Evolutionary conservation across 1,140 invertebrate genomes (phyloP).

Genomic region (Apis mellifera): Amel_HAv3.1 CM009939.2:4079001-4079500

Average conservation of each 20-base stretch:
- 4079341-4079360: not conserved
- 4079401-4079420: not conserved
- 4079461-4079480: not conserved
- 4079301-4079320: not conserved
- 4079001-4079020: not conserved
- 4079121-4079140: slow-evolving; percentile 36
- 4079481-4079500: not conserved
- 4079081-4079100: slow-evolving; percentile 56
- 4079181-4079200: slow-evolving; percentile 51
- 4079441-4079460: not conserved
- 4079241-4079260: slow-evolving; percentile 27
- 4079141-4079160: slow-evolving; percentile 37
- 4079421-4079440: slow-evolving; percentile 8
- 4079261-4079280: slow-evolving; percentile 36
- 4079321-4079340: slow-evolving; percentile 41
- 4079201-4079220: slow-evolving; percentile 15
- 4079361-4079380: not conserved
- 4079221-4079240: slow-evolving; percentile 46
- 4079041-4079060: slow-evolving; percentile 27
- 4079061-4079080: slow-evolving; percentile 34
- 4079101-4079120: slow-evolving; percentile 42
- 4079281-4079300: slow-evolving; percentile 57
- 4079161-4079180: slow-evolving; percentile 62
- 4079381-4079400: not conserved
- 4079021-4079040: slow-evolving; percentile 45